Percentiles rank a stretch among this genome's conserved stretches.
Evolutionary conservation across 2,113 vertebrate species (phyloP).

Genomic region (Stomatorhinus ivindoensis): DNA sequence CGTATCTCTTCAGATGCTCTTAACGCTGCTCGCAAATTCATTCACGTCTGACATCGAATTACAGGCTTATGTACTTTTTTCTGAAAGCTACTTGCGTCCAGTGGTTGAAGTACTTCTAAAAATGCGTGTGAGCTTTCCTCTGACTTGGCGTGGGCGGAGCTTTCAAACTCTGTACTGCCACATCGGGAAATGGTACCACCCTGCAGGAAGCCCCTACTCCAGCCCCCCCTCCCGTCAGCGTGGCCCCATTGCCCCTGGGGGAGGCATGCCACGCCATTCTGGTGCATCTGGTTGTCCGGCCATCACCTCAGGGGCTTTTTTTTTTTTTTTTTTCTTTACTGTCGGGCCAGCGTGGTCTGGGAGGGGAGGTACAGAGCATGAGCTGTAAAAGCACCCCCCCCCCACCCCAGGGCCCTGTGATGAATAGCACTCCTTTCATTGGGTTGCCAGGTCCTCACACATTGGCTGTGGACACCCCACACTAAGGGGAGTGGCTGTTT

Average conservation of each 20-base stretch:
- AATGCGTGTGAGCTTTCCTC: neutral
- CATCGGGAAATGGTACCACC: neutral
- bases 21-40: neutral
- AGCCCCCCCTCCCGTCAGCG: neutral
- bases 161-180: neutral
- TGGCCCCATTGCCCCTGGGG: neutral
- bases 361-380: neutral
- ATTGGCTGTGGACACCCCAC: conserved; percentile 39
- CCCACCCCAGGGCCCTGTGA: conserved; percentile 17
- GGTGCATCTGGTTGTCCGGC: neutral
- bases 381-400: neutral
- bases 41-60: neutral
- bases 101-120: neutral
- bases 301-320: neutral
- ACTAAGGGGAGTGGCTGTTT: conserved; percentile 45
- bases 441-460: conserved; percentile 45
- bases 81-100: neutral
- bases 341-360: neutral
- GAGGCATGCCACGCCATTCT: neutral
- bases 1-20: neutral
- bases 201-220: neutral
- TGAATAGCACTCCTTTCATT: conserved; percentile 19
- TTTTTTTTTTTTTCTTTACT: neutral
- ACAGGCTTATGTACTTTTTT: neutral
- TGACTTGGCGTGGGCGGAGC: neutral